Evolutionary conservation across 2,797 vertebrate species (phyloP).

Genomic region (Manis javanica): DNA sequence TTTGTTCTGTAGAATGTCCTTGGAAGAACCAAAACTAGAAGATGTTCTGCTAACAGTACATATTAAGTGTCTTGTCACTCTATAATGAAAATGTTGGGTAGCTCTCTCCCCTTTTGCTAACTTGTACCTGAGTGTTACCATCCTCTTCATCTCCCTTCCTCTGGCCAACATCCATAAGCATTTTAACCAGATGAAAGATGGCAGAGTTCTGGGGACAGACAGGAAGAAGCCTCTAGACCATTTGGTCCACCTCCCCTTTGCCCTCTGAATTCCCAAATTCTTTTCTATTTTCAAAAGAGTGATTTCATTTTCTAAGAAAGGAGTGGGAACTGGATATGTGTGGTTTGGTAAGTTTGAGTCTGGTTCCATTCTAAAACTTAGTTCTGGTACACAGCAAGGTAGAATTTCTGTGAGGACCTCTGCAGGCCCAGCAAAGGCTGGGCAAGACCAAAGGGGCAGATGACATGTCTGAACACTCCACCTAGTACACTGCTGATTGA

Average conservation of each 20-base stretch:
- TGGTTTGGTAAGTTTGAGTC: not conserved
- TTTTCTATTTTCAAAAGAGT: not conserved
- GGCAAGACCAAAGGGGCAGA: not conserved
- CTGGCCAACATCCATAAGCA: not conserved
- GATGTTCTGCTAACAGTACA: not conserved
- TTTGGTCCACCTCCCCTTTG: not conserved
- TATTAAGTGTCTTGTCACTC: rapidly evolving
- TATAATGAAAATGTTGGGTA: not conserved
- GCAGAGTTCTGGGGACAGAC: not conserved
- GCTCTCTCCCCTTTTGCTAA: not conserved
- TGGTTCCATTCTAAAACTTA: not conserved
- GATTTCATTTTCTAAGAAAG: not conserved
- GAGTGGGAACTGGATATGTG: not conserved
- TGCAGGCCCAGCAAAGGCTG: not conserved
- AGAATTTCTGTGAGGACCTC: not conserved
- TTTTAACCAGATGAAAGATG: not conserved
- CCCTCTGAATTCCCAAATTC: not conserved
- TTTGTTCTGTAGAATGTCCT: not conserved
- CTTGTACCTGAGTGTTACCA: not conserved
- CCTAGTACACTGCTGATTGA: not conserved
- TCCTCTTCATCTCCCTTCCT: not conserved
- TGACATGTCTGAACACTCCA: not conserved
- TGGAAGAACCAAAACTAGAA: not conserved
- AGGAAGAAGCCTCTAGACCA: not conserved
- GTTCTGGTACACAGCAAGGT: not conserved